phyloP scores from a whole-genome alignment of 2,888 invertebrate species.

The Dorcus hopei region DNA sequence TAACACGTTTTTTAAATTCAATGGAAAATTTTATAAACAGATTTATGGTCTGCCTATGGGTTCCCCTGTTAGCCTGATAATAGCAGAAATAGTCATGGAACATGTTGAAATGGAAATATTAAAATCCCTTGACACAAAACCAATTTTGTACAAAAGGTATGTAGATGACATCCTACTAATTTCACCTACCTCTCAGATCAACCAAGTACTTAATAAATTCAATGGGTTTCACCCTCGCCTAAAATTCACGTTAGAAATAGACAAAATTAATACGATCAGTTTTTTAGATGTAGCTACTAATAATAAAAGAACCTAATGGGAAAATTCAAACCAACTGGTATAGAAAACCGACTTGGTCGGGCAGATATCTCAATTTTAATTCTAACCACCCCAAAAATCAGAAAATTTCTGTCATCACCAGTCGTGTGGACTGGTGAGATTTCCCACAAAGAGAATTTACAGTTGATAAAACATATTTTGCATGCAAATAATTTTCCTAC shows the following conservation, averaged over 20 bases:
- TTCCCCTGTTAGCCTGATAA: too few relatives aligned
- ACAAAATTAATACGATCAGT: background rate
- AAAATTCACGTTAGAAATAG: background rate
- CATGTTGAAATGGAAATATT: too few relatives aligned
- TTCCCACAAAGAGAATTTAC: background rate
- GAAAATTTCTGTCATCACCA: background rate
- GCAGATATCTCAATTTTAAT: background rate
- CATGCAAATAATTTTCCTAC: background rate
- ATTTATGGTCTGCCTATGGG: too few relatives aligned
- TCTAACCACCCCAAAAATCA: background rate
- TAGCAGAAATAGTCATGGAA: too few relatives aligned
- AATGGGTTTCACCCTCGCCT: background rate
- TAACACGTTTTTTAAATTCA: too few relatives aligned
- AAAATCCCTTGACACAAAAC: too few relatives aligned
- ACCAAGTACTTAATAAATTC: background rate
- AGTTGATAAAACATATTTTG: background rate
- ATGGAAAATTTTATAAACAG: too few relatives aligned
- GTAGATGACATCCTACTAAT: too few relatives aligned
- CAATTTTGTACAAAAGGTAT: too few relatives aligned
- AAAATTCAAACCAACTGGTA: background rate
- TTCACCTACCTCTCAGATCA: too few relatives aligned
- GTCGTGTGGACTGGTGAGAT: background rate
- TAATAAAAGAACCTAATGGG: background rate
- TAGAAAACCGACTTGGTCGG: slow-evolving; percentile 2
- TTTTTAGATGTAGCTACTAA: background rate